phyloP scores from a whole-genome alignment of 2,888 invertebrate species.

The Macrophya annulata region DNA sequence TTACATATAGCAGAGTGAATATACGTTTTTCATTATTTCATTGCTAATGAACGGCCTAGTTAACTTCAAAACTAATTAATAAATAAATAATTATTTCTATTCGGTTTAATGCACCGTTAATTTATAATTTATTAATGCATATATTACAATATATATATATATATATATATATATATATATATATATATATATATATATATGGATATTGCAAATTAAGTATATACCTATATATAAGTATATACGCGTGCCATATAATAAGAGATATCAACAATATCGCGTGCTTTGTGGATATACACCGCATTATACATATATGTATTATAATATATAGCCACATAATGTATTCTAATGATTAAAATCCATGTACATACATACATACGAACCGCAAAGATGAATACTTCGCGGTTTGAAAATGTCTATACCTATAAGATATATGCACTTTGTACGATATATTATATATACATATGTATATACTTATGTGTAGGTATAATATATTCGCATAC shows the following conservation, averaged over 20 bases:
- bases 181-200: not conserved
- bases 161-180: not conserved
- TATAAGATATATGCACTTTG: not conserved
- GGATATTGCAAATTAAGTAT: no score
- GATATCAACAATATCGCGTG: not conserved
- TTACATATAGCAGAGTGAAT: conserved; percentile 14
- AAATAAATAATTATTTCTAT: conserved; percentile 21
- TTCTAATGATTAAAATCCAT: not conserved
- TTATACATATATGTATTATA: not conserved
- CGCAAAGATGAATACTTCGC: conserved; percentile 33
- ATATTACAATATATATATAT: not conserved
- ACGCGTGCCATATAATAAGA: not conserved
- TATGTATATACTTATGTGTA: not conserved
- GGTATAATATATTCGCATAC: not conserved
- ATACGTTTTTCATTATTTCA: not conserved
- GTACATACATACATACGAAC: no score
- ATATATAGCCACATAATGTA: no score
- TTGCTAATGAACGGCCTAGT: conserved; percentile 26
- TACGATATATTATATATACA: not conserved
- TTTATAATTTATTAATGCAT: not conserved
- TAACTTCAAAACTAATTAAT: not conserved
- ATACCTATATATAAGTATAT: not conserved
- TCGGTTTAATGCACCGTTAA: conserved; percentile 18
- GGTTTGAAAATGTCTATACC: not conserved
- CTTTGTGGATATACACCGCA: not conserved